phyloP scores from a whole-genome alignment of 2,888 invertebrate species.

The Noctua pronuba region DNA sequence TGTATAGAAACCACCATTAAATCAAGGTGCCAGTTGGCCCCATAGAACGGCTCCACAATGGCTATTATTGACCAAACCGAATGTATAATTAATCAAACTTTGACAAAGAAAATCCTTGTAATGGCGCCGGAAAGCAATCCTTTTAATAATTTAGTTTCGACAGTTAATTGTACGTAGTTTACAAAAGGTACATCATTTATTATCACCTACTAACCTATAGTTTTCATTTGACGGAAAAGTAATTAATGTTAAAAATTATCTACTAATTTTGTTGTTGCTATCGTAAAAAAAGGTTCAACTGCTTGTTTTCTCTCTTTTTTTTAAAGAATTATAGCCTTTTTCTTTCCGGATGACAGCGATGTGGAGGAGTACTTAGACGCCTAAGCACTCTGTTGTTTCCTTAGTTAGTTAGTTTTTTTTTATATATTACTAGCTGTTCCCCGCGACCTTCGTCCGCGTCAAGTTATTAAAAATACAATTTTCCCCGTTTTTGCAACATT shows the following conservation, averaged over 20 bases:
- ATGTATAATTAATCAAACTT: constrained; percentile 59
- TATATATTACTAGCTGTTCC: no score
- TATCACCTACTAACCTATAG: neutral
- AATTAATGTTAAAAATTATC: constrained; percentile 15
- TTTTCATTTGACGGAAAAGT: constrained; percentile 9
- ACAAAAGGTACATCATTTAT: constrained; percentile 34
- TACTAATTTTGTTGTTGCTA: constrained; percentile 4
- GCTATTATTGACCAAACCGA: constrained; percentile 24
- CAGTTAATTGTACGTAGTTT: constrained; percentile 24
- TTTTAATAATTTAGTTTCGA: constrained; percentile 42
- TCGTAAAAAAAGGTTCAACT: no score
- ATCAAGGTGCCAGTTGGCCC: constrained; percentile 52
- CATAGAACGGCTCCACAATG: constrained; percentile 59
- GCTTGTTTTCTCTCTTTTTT: no score
- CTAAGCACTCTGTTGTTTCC: no score
- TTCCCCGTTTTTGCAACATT: no score
- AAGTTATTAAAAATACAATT: no score
- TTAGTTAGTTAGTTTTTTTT: no score
- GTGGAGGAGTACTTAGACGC: no score
- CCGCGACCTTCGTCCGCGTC: no score
- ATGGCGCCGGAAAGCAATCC: constrained; percentile 56
- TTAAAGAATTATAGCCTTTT: no score
- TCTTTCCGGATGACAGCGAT: no score
- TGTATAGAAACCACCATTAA: constrained; percentile 25
- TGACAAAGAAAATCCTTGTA: constrained; percentile 60